Evolutionary conservation across 2,797 vertebrate species (phyloP), one percentile per base, ranked within the genome.

Genomic region (Oreonectes daqikongensis): DNA sequence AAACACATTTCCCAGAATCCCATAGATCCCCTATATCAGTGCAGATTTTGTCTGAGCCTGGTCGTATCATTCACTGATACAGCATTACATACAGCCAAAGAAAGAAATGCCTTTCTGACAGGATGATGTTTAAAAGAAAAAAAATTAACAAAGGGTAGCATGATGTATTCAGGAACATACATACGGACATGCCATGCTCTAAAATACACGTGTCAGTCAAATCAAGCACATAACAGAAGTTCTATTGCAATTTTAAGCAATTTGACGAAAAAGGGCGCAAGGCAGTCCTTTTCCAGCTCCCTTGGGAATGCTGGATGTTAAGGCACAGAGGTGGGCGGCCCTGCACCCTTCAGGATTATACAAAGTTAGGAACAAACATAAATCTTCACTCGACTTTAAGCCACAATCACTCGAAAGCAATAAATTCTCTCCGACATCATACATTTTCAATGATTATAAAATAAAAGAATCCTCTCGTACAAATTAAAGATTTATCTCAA

Each of bases 401-500:
- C 50, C 72, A 72, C 80, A 78, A 75, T 82, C 15, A 72, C 35
- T 77, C 40, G 68, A 76, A 83, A 80, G 80, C 76, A 89, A 81
- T 89, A 61, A 55, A 60, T 60, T 50, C 77, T 72, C 86, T 65
- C 82, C 85, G 85, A 30, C 48, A 86, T 81, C 82, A 89, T 91
- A 90, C 84, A 91, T 85, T 88, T 90, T 84, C 84, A 89, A 89
- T 90, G 85, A 90, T 90, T 91, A 91, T 90, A 92, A 92, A 91
- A 84, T 74, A 86, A 83, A 91, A 86, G n/a, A 91, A 87, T 52
- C 86, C 83, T 92, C 88, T 90, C 90, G 86, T 92, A 93, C 87
- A 94, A 94, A 93, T 93, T 89, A 93, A 92, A 90, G 87, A 92
- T 92, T 91, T 92, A 91, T 92, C 91, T 92, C 81, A 90, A 94